phyloP scores from a whole-genome alignment of 1,140 invertebrate species.

The Theocolax elegans region DNA sequence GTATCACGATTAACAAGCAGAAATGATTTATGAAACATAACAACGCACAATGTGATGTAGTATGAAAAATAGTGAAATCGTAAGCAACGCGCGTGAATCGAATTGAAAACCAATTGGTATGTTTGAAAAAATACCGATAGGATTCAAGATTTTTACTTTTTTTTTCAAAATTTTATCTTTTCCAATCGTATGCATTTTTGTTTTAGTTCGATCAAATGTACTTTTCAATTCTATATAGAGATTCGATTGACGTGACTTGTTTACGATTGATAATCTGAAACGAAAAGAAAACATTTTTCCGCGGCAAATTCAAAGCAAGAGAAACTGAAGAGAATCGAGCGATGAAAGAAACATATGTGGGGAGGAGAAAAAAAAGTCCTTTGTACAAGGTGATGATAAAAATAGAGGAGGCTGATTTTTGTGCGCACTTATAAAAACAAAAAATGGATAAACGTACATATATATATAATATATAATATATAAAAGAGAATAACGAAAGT shows the following conservation, averaged over 20 bases:
- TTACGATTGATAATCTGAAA: constrained; percentile 39
- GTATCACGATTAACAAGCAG: constrained; percentile 42
- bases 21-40: constrained; percentile 40
- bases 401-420: no score
- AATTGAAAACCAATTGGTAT: no score
- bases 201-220: neutral
- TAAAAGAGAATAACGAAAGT: constrained; percentile 8
- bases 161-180: neutral
- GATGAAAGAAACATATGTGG: constrained; percentile 24
- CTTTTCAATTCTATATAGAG: constrained; percentile 1
- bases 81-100: constrained; percentile 33
- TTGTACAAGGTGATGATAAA: constrained; percentile 32
- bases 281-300: constrained; percentile 32
- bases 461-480: constrained; percentile 38
- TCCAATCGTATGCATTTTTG: no score
- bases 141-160: no score
- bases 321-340: constrained; percentile 31
- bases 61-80: constrained; percentile 18
- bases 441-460: neutral
- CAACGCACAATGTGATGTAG: constrained; percentile 36
- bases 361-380: constrained; percentile 10
- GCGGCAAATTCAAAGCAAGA: constrained; percentile 27
- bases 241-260: constrained; percentile 30
- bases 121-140: no score
- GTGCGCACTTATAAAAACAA: no score